Evolutionary conservation across 2,888 invertebrate species (phyloP).

Genomic region (Chymomyza procnemis): DNA sequence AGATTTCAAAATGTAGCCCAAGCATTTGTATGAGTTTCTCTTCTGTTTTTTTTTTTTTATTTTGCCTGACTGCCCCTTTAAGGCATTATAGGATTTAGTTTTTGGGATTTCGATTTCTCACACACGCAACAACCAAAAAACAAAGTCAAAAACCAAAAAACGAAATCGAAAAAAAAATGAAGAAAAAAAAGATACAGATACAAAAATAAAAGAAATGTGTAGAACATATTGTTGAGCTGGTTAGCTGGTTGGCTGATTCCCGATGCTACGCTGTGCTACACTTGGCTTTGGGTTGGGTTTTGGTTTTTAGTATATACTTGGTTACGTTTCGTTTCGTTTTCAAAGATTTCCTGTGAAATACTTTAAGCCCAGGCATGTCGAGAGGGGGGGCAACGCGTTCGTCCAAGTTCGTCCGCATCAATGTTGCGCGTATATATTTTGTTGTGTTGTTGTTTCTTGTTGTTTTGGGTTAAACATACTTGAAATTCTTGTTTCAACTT

Average conservation of each 20-base stretch:
- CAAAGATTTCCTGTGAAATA: conserved; percentile 73
- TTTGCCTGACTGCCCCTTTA: conserved; percentile 44
- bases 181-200: background rate
- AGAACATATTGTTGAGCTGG: conserved; percentile 63
- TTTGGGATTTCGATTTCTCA: conserved; percentile 74
- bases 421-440: conserved; percentile 4
- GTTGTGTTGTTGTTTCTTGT: conserved; percentile 32
- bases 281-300: conserved; percentile 5
- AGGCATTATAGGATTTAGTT: conserved; percentile 73
- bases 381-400: conserved; percentile 11
- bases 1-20: conserved; percentile 46
- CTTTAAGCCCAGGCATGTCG: conserved; percentile 63
- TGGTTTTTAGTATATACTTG: conserved; percentile 4
- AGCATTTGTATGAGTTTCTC: conserved; percentile 14
- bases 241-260: conserved; percentile 32
- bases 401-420: conserved; percentile 6
- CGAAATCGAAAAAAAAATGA: conserved; percentile 1
- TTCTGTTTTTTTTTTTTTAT: conserved; percentile 16
- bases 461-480: conserved; percentile 72
- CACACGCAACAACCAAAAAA: conserved; percentile 31
- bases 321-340: conserved; percentile 51
- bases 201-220: conserved; percentile 58
- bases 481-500: conserved; percentile 72
- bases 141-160: background rate
- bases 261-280: background rate